phyloP scores from a whole-genome alignment of 1,140 invertebrate genomes.

The Thaumetopoea pityocampa region DNA sequence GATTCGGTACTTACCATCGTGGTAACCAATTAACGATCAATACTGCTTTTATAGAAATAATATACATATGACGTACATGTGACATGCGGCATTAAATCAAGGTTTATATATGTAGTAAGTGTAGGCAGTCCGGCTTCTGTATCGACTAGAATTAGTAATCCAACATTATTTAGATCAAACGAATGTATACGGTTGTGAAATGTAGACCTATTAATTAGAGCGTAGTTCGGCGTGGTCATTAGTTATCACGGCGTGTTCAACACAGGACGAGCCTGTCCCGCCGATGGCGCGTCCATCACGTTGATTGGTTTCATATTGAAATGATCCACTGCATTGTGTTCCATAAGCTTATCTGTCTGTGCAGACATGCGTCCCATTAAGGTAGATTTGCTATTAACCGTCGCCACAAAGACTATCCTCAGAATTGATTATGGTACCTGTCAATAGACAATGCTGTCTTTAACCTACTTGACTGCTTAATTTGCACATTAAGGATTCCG shows the following conservation, averaged over 20 bases:
- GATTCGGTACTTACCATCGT: too few relatives aligned
- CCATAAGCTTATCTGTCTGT: conserved; percentile 21
- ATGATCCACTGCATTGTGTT: conserved; percentile 27
- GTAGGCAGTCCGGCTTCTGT: too few relatives aligned
- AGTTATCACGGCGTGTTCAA: conserved; percentile 33
- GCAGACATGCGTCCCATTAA: conserved; percentile 27
- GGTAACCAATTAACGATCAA: too few relatives aligned
- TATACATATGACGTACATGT: too few relatives aligned
- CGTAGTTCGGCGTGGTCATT: conserved; percentile 39
- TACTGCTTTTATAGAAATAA: too few relatives aligned
- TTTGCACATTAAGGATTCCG: conserved; percentile 6
- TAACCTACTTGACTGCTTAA: conserved; percentile 3
- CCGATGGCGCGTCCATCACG: conserved; percentile 30
- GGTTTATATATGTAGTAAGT: too few relatives aligned
- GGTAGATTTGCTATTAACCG: conserved; percentile 21
- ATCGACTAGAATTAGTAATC: too few relatives aligned
- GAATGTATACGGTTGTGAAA: conserved; percentile 39
- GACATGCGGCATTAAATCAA: too few relatives aligned
- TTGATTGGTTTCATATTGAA: conserved; percentile 50
- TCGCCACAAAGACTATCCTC: conserved; percentile 12
- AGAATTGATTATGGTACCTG: conserved; percentile 1
- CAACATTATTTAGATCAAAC: conserved; percentile 24
- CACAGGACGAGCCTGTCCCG: conserved; percentile 23
- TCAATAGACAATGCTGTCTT: conserved; percentile 10
- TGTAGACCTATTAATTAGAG: conserved; percentile 51